phyloP scores from a whole-genome alignment of 2,797 vertebrate species.

The Cirrhinus mrigala region DNA sequence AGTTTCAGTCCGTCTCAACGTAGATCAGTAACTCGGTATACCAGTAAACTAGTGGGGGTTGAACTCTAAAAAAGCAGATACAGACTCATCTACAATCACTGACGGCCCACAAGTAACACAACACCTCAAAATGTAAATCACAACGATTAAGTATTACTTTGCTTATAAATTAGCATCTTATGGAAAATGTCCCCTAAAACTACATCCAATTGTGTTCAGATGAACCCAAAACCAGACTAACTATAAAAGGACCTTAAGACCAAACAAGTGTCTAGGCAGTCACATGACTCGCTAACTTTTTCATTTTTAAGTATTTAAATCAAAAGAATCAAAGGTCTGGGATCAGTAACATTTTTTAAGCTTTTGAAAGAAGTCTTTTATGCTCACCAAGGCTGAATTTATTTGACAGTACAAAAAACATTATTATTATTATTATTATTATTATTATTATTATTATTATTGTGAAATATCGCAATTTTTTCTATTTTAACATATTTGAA shows the following conservation, averaged over 20 bases:
- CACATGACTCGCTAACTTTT: neutral
- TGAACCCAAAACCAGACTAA: neutral
- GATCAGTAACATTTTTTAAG: neutral
- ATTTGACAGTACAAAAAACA: neutral
- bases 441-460: neutral
- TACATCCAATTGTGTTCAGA: no score
- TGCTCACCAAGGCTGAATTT: neutral
- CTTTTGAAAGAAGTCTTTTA: neutral
- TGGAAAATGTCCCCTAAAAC: neutral
- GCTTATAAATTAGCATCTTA: neutral
- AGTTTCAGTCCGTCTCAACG: constrained; percentile 45
- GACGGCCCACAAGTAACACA: neutral
- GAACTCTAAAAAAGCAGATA: constrained; percentile 30
- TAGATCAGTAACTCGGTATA: constrained; percentile 48
- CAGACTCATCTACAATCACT: constrained; percentile 34
- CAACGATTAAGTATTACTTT: neutral
- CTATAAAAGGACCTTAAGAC: neutral
- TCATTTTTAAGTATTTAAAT: neutral
- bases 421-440: no score
- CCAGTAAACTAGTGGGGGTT: constrained; percentile 30
- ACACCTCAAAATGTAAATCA: neutral
- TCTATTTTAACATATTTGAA: neutral
- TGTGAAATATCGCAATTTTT: neutral
- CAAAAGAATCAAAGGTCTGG: neutral
- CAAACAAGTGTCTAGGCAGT: neutral